Base-by-base conservation (phyloP, 2,113 vertebrate genomes). In the Cyprinodon brontotheroides region DNA sequence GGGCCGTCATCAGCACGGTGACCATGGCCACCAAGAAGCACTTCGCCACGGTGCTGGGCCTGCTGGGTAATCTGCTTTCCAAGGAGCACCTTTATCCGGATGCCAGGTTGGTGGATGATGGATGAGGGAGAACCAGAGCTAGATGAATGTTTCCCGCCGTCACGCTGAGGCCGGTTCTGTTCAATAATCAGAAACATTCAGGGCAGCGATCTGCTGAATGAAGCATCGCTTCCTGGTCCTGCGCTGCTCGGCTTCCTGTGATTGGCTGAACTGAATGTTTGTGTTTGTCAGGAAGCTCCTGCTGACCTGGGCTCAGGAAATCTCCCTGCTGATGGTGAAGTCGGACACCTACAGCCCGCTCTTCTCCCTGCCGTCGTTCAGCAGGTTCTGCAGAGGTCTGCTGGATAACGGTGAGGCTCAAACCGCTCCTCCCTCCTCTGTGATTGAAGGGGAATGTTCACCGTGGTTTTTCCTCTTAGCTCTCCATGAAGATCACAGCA, bases 1-100 rank as follows among this genome's bases (percentile, higher is more conserved):
- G 96, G 12, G 98, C 98, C 0, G 98, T 99, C 82, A 99, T 99
- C 91, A 99, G 98, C 87, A 99, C 98, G 5, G 98, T 99, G 69
- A 99, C 98, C 76, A 99, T 97, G 72, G 98, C 98, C 70, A 99
- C 98, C 70, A 99, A 99, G 91, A 99, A 98, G 81, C 98, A 99
- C 89, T 99, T 99, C 86, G 96, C 96, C 87, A 97, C 96, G 14
- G 95, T 98, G 81, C 91, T 99, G 37, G 96, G 94, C 87, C 95
- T 99, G 77, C 79, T 99, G 86, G 97, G 97, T 73, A 87, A 92
- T 68, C 91, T 99, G 80, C 93, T 99, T 80, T 94, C 93, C 76
- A 99, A 97, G 83, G 96, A 98, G 86, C 95, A 97, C 75, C 95
- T 98, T 72, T 95, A 94, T 86, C 91, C 94, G 1, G 97, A 99